phyloP scores from a whole-genome alignment of 1,140 invertebrate genomes.

The Cotesia chilonis region DNA sequence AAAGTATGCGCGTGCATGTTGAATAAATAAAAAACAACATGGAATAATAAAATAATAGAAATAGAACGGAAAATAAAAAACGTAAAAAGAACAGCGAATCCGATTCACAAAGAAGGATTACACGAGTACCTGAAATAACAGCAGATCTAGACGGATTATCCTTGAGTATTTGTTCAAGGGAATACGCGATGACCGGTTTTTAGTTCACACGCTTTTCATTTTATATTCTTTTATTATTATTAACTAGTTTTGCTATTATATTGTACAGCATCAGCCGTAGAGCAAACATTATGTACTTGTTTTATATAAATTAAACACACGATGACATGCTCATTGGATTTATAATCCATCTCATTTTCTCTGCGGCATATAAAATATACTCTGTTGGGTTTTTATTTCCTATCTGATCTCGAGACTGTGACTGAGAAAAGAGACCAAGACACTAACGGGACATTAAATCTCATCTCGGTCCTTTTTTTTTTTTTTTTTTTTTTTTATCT shows the following conservation, averaged over 20 bases:
- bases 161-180: conserved; percentile 30
- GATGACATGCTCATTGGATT: conserved; percentile 19
- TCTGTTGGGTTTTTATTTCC: not conserved
- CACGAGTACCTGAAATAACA: conserved; percentile 37
- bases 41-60: conserved; percentile 1
- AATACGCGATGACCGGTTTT: conserved; percentile 33
- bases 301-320: conserved; percentile 28
- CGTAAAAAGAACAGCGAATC: conserved; percentile 6
- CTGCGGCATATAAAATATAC: not conserved
- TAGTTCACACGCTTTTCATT: conserved; percentile 28
- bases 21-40: not conserved
- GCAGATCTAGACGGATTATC: conserved; percentile 33
- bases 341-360: conserved; percentile 24
- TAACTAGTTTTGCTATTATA: conserved; percentile 1
- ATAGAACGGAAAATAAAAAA: conserved; percentile 13
- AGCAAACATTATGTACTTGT: not conserved
- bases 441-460: conserved; percentile 16
- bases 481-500: not conserved
- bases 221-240: not conserved
- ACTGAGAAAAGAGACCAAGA: not conserved
- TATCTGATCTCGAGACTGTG: not conserved
- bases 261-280: not conserved
- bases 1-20: not conserved
- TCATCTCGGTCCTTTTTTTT: not conserved
- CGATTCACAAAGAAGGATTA: conserved; percentile 30